A percentile compares a stretch with the other conserved stretches of the same genome.
Evolutionary conservation across 2,113 vertebrate species (phyloP).

Genomic region (Aviceda subcristata): DNA sequence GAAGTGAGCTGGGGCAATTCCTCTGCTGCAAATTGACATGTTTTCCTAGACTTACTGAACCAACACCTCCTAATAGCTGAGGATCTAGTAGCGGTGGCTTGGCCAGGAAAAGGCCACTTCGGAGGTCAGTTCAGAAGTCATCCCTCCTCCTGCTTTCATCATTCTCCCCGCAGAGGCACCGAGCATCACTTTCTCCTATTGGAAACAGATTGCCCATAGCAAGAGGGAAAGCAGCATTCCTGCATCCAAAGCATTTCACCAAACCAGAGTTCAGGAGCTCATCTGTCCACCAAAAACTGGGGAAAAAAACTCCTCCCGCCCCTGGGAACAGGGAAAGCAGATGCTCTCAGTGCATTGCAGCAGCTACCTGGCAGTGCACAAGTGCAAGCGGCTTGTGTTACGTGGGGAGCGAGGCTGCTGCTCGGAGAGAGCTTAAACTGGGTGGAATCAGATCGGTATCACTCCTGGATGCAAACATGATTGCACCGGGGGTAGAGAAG

Average conservation of each 20-base stretch:
- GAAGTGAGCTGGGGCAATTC: background rate
- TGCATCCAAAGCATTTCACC: background rate
- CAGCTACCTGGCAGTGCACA: background rate
- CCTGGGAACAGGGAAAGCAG: background rate
- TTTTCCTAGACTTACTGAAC: background rate
- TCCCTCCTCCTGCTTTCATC: background rate
- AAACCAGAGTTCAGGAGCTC: background rate
- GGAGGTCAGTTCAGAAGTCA: background rate
- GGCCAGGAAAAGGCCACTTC: background rate
- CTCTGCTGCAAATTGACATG: background rate
- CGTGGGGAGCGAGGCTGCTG: background rate
- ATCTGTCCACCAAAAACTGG: background rate
- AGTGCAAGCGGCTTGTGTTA: background rate
- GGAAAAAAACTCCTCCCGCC: background rate
- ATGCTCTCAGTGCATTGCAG: background rate
- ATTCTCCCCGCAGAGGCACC: background rate
- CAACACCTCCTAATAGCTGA: background rate
- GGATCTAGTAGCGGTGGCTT: background rate
- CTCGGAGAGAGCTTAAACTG: background rate
- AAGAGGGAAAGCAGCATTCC: background rate
- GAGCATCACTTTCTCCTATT: background rate
- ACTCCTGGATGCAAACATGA: background rate
- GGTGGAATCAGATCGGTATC: conserved; percentile 1
- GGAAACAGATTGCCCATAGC: background rate
- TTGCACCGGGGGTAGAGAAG: background rate